Evolutionary conservation across 1,140 invertebrate genomes (phyloP).

Genomic region (Panagrolaimus sp.): DNA sequence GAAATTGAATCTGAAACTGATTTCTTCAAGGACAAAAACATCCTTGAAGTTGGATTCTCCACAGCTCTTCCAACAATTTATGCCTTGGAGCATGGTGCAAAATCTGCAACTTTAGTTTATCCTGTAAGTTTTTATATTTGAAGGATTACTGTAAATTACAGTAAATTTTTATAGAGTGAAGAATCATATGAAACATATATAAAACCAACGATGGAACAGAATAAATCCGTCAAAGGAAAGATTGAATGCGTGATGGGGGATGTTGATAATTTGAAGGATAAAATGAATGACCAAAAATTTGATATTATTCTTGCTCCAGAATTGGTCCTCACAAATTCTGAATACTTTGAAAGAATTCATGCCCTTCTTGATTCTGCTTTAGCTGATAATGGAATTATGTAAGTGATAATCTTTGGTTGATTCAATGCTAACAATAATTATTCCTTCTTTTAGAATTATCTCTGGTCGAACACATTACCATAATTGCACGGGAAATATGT

Average conservation of each 20-base stretch:
- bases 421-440: not conserved
- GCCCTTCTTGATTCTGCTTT: conserved; percentile 47
- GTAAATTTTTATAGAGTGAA: not conserved
- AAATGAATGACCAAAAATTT: conserved; percentile 36
- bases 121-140: conserved; percentile 14
- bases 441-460: conserved; percentile 41
- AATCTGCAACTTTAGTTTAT: conserved; percentile 40
- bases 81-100: conserved; percentile 47
- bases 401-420: conserved; percentile 26
- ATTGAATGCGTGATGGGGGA: conserved; percentile 46
- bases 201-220: conserved; percentile 49
- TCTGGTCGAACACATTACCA: conserved; percentile 48
- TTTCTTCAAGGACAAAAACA: conserved; percentile 46
- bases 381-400: conserved; percentile 52
- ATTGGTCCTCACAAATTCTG: conserved; percentile 41
- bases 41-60: conserved; percentile 52
- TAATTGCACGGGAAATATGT: conserved; percentile 40
- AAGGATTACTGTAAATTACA: not conserved
- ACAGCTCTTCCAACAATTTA: conserved; percentile 55
- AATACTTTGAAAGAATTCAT: conserved; percentile 46
- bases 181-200: conserved; percentile 42
- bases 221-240: conserved; percentile 52
- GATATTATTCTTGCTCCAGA: conserved; percentile 54
- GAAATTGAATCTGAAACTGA: conserved; percentile 53
- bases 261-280: conserved; percentile 33